Percentiles rank a stretch among this genome's conserved stretches.
phyloP scores from a whole-genome alignment of 2,888 invertebrate genomes.

The Leptinotarsa rubiginosa region DNA sequence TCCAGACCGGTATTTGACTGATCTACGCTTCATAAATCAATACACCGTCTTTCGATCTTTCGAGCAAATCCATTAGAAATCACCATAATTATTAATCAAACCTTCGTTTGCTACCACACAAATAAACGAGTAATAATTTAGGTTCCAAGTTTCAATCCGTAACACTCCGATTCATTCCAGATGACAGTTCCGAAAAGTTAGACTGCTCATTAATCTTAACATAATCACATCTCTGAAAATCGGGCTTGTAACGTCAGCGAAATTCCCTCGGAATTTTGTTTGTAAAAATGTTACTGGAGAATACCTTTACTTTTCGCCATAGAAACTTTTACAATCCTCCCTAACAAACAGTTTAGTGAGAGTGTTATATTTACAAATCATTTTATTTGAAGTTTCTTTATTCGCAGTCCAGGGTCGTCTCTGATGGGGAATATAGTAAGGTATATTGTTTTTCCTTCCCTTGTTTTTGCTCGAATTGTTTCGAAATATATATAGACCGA shows the following conservation, averaged over 20 bases:
- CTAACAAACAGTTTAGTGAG: conserved; percentile 1
- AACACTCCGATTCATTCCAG: conserved; percentile 14
- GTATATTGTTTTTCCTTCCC: background rate
- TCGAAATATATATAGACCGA: background rate
- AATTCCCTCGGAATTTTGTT: background rate
- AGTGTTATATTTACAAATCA: conserved; percentile 23
- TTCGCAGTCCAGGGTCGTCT: conserved; percentile 13
- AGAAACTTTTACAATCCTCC: conserved; percentile 13
- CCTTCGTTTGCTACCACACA: conserved; percentile 20
- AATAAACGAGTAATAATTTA: conserved; percentile 5
- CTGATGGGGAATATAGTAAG: background rate
- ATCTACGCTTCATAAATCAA: background rate
- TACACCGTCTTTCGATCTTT: background rate
- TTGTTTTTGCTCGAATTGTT: background rate
- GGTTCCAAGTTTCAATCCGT: conserved; percentile 14
- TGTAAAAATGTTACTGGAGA: conserved; percentile 2
- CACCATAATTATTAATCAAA: conserved; percentile 17
- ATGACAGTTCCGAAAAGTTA: conserved; percentile 21
- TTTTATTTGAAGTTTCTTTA: conserved; percentile 10
- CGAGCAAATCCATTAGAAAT: conserved; percentile 2
- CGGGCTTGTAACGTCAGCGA: conserved; percentile 16
- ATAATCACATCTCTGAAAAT: conserved; percentile 4
- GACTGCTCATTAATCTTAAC: conserved; percentile 26
- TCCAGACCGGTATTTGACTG: background rate
- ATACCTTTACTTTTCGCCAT: background rate